These are phyloP conservation scores for Trypoxylus dichotomus DNA, from an alignment of 1,140 invertebrate genomes.

Conservation along the genomic window DNA sequence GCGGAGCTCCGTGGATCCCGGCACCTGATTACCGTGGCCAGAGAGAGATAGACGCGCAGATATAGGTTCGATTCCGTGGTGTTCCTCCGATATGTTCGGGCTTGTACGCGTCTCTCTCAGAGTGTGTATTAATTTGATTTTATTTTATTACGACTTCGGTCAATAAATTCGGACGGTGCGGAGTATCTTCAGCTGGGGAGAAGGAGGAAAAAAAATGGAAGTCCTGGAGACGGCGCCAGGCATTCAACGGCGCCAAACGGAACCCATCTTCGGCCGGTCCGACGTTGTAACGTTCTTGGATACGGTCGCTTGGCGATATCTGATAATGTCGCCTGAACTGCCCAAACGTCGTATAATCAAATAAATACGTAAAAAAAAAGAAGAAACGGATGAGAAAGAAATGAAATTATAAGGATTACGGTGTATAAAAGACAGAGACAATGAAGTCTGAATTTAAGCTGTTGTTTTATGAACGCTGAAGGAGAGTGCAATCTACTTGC, in stretches of 20 bases:
- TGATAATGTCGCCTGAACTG: neutral
- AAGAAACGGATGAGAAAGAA: no score
- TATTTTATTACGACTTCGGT: conserved; percentile 9
- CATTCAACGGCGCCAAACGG: conserved; percentile 5
- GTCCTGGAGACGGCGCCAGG: neutral
- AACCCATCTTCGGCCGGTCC: neutral
- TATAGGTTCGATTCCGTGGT: neutral
- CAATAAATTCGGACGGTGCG: neutral
- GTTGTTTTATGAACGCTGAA: no score
- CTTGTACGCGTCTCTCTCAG: neutral
- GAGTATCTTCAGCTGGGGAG: neutral
- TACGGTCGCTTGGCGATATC: neutral
- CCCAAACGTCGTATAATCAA: neutral
- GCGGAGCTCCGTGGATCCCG: neutral
- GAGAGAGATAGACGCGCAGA: neutral
- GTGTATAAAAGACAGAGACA: no score
- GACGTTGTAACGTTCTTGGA: neutral
- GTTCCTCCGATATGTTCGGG: no score
- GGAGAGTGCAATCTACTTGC: no score
- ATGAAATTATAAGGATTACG: no score
- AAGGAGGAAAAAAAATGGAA: neutral
- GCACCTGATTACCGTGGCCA: neutral
- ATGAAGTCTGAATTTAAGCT: no score
- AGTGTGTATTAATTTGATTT: conserved; percentile 19
- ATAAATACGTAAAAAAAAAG: no score